Percentiles rank a stretch among this genome's conserved stretches.
These are phyloP conservation scores for Plutella xylostella DNA, from an alignment of 2,888 invertebrate species.

Conservation along the genomic window DNA sequence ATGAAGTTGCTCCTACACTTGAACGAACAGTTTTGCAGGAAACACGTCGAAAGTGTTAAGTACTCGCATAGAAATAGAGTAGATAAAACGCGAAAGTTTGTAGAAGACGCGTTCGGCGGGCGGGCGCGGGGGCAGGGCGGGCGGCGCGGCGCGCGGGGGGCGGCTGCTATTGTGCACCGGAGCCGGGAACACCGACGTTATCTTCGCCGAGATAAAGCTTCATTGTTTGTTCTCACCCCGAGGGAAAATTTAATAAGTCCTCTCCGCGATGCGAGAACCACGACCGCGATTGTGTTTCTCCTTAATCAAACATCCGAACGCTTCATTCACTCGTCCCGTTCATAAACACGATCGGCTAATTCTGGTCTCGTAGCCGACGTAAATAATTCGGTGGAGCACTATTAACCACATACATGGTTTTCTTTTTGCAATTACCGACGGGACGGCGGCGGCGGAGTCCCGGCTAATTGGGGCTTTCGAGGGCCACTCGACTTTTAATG, in stretches of 20 bases:
- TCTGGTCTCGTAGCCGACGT: constrained; percentile 26
- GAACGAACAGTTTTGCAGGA: not conserved
- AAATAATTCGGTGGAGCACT: constrained; percentile 38
- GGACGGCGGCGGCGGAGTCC: constrained; percentile 50
- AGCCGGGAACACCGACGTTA: constrained; percentile 44
- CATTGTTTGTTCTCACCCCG: constrained; percentile 50
- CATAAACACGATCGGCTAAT: constrained; percentile 17
- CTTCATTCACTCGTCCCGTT: constrained; percentile 23
- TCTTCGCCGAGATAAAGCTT: constrained; percentile 49
- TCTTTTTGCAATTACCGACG: constrained; percentile 53
- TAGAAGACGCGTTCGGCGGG: constrained; percentile 36
- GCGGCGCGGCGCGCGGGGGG: constrained; percentile 23
- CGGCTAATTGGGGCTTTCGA: constrained; percentile 55
- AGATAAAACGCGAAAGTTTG: constrained; percentile 41
- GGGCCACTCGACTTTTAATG: constrained; percentile 54
- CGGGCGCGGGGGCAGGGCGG: constrained; percentile 33
- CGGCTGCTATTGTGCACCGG: constrained; percentile 37
- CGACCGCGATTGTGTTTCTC: constrained; percentile 45
- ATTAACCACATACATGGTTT: constrained; percentile 36
- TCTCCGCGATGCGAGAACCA: constrained; percentile 31
- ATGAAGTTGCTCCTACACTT: no score
- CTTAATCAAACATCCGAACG: constrained; percentile 47
- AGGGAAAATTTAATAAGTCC: constrained; percentile 57
- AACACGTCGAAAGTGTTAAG: not conserved
- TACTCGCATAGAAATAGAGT: constrained; percentile 13